phyloP scores from a whole-genome alignment of 1,140 invertebrate species.

The Anthonomus grandis region DNA sequence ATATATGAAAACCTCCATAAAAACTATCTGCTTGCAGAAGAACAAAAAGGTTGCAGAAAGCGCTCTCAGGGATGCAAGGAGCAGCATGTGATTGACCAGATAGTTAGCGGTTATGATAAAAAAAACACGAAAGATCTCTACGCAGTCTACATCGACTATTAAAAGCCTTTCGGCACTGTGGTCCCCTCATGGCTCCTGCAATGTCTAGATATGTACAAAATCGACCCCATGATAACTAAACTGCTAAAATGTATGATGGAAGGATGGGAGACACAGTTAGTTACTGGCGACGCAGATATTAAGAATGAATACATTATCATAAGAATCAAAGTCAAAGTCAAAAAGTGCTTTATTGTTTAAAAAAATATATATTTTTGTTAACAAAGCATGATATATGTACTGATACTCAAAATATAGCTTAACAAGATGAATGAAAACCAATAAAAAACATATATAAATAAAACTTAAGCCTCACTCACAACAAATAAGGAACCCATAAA shows the following conservation, averaged over 20 bases:
- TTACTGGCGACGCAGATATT: background rate
- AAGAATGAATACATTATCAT: too few species aligned
- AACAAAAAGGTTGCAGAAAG: constrained; percentile 38
- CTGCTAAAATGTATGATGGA: constrained; percentile 2
- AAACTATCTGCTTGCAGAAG: constrained; percentile 25
- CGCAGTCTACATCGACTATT: constrained; percentile 29
- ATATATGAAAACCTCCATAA: constrained; percentile 14
- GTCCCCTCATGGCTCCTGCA: constrained; percentile 30
- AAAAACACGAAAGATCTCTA: constrained; percentile 18
- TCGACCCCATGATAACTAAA: constrained; percentile 5
- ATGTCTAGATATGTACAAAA: constrained; percentile 24
- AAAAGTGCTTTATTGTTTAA: too few species aligned
- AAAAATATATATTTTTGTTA: too few species aligned
- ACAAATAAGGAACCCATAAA: too few species aligned
- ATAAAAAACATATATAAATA: too few species aligned
- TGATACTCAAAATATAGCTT: too few species aligned
- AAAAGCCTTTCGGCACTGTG: constrained; percentile 28
- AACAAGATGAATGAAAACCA: too few species aligned
- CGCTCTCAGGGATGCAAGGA: constrained; percentile 29
- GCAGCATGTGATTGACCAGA: constrained; percentile 26
- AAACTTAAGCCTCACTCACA: too few species aligned
- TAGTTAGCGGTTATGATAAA: constrained; percentile 22
- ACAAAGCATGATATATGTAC: too few species aligned
- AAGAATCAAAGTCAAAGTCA: too few species aligned
- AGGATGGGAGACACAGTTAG: background rate